These are phyloP conservation scores for Festucalex cinctus DNA, from an alignment of 2,113 vertebrate species.

Conservation along the genomic window DNA sequence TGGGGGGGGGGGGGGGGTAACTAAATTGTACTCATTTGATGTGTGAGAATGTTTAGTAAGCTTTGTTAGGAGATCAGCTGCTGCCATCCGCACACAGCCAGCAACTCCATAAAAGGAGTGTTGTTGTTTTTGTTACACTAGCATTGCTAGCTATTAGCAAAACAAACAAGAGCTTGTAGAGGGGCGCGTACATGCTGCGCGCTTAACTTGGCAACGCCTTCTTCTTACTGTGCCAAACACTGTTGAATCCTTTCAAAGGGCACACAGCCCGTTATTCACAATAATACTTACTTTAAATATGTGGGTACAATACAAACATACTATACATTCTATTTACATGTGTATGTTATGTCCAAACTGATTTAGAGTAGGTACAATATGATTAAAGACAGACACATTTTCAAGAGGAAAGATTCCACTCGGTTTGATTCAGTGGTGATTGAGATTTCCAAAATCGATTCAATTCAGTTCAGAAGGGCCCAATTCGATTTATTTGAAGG, in stretches of 20 bases:
- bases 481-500: no score
- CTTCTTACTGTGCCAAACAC: slow-evolving; percentile 23
- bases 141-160: slow-evolving; percentile 39
- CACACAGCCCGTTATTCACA: not conserved
- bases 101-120: slow-evolving; percentile 2
- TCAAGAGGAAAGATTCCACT: no score
- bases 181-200: slow-evolving; percentile 22
- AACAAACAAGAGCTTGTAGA: slow-evolving; percentile 46
- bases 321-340: no score
- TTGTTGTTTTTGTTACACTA: slow-evolving; percentile 15
- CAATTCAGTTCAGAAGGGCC: no score
- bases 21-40: not conserved
- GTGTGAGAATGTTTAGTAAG: not conserved
- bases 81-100: slow-evolving; percentile 1
- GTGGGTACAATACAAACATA: not conserved
- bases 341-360: no score
- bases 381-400: no score
- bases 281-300: not conserved
- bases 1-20: no score
- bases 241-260: slow-evolving; percentile 11
- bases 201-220: slow-evolving; percentile 31
- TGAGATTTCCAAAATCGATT: no score
- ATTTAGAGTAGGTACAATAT: no score
- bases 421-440: not conserved
- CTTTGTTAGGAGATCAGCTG: not conserved